Evolutionary conservation across 2,888 invertebrate species (phyloP).

Genomic region (Dusona sp.): DNA sequence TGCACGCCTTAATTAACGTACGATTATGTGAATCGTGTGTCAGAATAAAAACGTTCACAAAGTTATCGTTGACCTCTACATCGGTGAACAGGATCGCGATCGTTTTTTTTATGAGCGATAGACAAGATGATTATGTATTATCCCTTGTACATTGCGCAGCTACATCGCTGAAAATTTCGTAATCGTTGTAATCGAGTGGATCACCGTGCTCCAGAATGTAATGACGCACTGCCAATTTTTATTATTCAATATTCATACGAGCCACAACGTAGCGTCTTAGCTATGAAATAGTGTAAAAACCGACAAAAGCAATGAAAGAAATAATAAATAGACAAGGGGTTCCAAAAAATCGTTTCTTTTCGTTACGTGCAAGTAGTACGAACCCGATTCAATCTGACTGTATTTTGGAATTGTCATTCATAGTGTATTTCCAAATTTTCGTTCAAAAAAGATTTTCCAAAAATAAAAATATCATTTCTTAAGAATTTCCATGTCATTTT

Average conservation of each 20-base stretch:
- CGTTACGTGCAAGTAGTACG: constrained; percentile 37
- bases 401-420: not conserved
- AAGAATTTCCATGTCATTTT: too few relatives aligned
- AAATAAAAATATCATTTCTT: too few relatives aligned
- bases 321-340: constrained; percentile 23
- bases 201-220: constrained; percentile 68
- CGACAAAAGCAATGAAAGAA: not conserved
- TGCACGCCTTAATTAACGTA: not conserved
- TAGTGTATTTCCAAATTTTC: not conserved
- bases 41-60: constrained; percentile 35
- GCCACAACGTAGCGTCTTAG: constrained; percentile 17
- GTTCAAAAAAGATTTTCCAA: not conserved
- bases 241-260: constrained; percentile 39
- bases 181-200: constrained; percentile 55
- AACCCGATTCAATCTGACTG: constrained; percentile 43
- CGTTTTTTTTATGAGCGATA: constrained; percentile 17
- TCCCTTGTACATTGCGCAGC: not conserved
- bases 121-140: constrained; percentile 25
- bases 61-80: constrained; percentile 25
- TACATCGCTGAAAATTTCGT: constrained; percentile 30
- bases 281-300: not conserved
- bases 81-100: constrained; percentile 20
- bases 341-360: constrained; percentile 7
- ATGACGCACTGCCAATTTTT: not conserved
- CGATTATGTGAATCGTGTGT: not conserved